Evolutionary conservation across 2,797 vertebrate species (phyloP).

Genomic region (Bradypodion pumilum): DNA sequence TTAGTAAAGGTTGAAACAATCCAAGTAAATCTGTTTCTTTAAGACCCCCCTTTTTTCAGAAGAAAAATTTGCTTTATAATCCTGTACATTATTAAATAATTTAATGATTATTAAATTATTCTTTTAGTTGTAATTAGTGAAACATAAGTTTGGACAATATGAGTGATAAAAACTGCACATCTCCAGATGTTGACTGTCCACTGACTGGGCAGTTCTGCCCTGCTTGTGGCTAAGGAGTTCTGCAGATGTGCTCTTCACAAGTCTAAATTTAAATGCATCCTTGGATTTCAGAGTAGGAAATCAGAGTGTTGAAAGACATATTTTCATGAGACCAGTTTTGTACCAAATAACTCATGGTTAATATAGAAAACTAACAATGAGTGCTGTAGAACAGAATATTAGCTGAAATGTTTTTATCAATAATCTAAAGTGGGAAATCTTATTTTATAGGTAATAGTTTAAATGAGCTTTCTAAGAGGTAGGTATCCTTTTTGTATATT

Average conservation of each 20-base stretch:
- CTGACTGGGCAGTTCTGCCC: background rate
- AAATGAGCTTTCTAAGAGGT: constrained; percentile 44
- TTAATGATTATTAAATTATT: background rate
- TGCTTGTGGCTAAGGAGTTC: background rate
- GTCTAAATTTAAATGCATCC: too few relatives aligned
- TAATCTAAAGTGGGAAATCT: constrained; percentile 58
- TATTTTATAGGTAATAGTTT: constrained; percentile 25
- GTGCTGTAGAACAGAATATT: constrained; percentile 53
- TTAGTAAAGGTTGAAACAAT: background rate
- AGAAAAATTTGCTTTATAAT: background rate
- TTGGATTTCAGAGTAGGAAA: too few relatives aligned
- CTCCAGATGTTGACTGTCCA: background rate
- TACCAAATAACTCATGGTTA: too few relatives aligned
- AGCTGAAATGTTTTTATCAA: too few relatives aligned
- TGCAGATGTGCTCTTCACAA: background rate
- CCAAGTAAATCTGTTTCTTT: background rate
- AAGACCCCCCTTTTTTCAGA: background rate
- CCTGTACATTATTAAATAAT: background rate
- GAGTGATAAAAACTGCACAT: background rate
- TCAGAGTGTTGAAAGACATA: too few relatives aligned
- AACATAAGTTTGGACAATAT: background rate
- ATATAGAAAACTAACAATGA: background rate
- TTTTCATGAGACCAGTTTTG: too few relatives aligned
- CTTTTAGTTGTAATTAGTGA: background rate
- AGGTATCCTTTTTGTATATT: background rate